A percentile compares a stretch with the other conserved stretches of the same genome.
Evolutionary conservation across 1,140 invertebrate genomes (phyloP).

Genomic region (Drosophila melanogaster): DNA sequence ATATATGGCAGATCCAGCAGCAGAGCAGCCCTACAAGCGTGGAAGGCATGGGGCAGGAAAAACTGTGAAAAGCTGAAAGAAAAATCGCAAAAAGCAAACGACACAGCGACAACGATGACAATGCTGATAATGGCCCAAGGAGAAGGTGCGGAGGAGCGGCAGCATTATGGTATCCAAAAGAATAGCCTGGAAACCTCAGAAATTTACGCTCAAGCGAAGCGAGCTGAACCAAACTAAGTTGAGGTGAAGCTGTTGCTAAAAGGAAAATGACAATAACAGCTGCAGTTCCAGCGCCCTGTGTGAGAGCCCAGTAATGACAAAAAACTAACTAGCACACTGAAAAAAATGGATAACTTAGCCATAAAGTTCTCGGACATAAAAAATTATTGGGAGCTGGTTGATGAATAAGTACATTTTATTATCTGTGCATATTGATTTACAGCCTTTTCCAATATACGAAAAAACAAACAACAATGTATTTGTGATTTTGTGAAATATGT

Average conservation of each 20-base stretch:
- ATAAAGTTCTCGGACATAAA: background rate
- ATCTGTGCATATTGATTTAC: background rate
- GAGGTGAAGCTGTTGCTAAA: slow-evolving; percentile 65
- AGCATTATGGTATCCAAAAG: slow-evolving; percentile 24
- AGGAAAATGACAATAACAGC: slow-evolving; percentile 82
- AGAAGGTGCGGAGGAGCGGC: slow-evolving; percentile 9
- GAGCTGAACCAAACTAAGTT: slow-evolving; percentile 48
- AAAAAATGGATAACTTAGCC: background rate
- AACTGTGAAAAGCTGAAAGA: slow-evolving; percentile 35
- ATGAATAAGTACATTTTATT: no score
- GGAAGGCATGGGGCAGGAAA: slow-evolving; percentile 18
- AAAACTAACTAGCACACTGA: slow-evolving; percentile 34
- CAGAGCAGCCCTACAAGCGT: slow-evolving; percentile 47
- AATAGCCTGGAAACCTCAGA: slow-evolving; percentile 69
- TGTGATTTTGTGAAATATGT: no score
- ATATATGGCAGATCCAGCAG: slow-evolving; percentile 22
- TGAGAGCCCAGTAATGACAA: slow-evolving; percentile 22
- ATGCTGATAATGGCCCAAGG: slow-evolving; percentile 42
- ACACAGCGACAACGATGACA: slow-evolving; percentile 43
- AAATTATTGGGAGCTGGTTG: no score
- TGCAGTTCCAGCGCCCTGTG: slow-evolving; percentile 55
- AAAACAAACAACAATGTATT: no score
- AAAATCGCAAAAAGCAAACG: slow-evolving; percentile 49
- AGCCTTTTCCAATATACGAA: no score
- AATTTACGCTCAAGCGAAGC: slow-evolving; percentile 60